These are phyloP conservation scores for Arctia plantaginis DNA, from an alignment of 2,888 invertebrate species.

Conservation along the genomic window DNA sequence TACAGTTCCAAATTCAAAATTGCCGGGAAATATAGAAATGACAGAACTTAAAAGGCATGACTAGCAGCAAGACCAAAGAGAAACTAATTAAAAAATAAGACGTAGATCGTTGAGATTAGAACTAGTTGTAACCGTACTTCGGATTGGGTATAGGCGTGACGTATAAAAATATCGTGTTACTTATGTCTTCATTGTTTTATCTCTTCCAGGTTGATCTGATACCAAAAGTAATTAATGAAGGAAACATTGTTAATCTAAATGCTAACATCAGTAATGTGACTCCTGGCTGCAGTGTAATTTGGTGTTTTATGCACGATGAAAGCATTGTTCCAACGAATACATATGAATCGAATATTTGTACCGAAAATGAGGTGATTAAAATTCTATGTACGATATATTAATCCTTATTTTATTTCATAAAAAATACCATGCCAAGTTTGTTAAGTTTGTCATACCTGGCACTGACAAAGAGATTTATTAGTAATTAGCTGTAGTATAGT, in stretches of 20 bases:
- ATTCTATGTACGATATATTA: not conserved
- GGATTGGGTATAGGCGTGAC: not conserved
- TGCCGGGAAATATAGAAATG: no score
- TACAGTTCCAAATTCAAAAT: no score
- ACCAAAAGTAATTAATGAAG: conserved; percentile 58
- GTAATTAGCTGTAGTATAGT: no score
- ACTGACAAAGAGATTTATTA: no score
- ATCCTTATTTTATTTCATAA: no score
- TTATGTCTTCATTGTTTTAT: not conserved
- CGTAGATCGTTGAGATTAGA: not conserved
- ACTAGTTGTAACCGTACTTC: not conserved
- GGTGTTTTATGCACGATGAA: conserved; percentile 64
- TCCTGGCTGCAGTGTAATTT: conserved; percentile 65
- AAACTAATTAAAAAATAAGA: not conserved
- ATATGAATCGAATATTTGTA: conserved; percentile 42
- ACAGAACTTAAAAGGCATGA: no score
- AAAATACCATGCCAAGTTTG: no score
- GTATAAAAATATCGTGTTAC: not conserved
- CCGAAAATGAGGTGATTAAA: conserved; percentile 53
- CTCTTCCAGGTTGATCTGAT: conserved; percentile 55
- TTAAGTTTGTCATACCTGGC: no score
- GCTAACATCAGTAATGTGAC: conserved; percentile 63
- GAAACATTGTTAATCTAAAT: conserved; percentile 46
- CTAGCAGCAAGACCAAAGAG: no score
- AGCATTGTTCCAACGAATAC: conserved; percentile 35